Conservation (phyloP, 2,113 vertebrate species). For the Cathartes aura region DNA sequence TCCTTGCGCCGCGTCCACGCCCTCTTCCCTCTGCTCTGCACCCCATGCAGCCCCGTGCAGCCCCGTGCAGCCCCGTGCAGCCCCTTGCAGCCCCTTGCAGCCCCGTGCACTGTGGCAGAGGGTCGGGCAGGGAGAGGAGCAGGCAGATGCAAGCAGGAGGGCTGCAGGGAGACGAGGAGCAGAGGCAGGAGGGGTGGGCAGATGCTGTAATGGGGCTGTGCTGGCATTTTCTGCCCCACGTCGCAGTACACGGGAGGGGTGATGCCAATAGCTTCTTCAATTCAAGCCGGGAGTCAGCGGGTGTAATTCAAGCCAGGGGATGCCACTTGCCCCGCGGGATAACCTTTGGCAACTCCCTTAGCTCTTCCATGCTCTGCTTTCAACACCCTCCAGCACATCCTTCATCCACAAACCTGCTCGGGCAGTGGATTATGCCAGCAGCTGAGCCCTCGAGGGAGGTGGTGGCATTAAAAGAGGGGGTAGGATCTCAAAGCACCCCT, state of each 20-base stretch:
- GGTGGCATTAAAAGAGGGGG: neutral
- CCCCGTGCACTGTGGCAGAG: rapidly evolving
- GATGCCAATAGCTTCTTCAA: neutral
- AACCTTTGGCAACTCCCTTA: neutral
- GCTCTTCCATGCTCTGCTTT: neutral
- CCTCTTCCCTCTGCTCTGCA: neutral
- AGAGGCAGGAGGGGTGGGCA: neutral
- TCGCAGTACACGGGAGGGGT: rapidly evolving
- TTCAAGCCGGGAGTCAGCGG: neutral
- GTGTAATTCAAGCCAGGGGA: neutral
- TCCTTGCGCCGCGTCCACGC: neutral
- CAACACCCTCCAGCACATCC: constrained; percentile 10
- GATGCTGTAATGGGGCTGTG: neutral
- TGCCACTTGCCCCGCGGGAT: neutral
- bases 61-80: neutral
- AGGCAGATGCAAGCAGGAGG: neutral
- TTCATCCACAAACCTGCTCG: neutral
- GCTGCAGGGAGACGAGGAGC: neutral
- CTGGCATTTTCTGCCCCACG: neutral
- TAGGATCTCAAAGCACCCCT: neutral
- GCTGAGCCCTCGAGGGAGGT: neutral
- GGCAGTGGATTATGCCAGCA: neutral
- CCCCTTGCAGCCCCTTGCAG: neutral
- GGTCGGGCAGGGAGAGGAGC: neutral
- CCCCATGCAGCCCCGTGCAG: neutral